A percentile compares a stretch with the other conserved stretches of the same genome.
Evolutionary conservation across 2,797 vertebrate genomes (phyloP).

Genomic region (Otus scops): DNA sequence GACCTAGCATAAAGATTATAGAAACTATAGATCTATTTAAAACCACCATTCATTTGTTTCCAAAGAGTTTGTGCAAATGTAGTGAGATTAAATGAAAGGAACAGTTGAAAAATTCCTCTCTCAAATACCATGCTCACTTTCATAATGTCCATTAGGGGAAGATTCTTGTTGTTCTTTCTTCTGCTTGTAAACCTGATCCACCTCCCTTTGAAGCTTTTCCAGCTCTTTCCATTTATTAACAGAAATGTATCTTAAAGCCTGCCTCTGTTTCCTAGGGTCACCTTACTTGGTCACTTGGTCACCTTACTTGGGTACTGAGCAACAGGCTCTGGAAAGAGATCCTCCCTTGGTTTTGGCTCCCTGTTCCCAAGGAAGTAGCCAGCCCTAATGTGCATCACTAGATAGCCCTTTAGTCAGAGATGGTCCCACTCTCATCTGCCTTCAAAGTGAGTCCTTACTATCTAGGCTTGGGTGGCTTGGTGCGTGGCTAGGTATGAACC

Average conservation of each 20-base stretch:
- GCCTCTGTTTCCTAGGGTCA: neutral
- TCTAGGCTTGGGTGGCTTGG: neutral
- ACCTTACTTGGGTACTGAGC: neutral
- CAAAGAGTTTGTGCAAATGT: neutral
- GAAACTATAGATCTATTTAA: neutral
- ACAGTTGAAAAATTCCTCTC: neutral
- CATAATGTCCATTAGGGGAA: neutral
- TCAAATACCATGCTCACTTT: neutral
- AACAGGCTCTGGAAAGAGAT: neutral
- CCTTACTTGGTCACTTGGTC: neutral
- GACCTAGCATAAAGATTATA: neutral
- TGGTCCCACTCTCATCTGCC: neutral
- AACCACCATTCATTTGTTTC: neutral
- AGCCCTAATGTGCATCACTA: neutral
- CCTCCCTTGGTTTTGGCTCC: neutral
- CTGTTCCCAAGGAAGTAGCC: fast-evolving
- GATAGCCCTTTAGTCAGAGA: neutral
- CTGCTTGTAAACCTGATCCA: neutral
- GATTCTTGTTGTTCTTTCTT: neutral
- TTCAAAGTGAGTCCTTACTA: neutral
- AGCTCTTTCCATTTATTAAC: neutral
- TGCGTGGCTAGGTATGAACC: fast-evolving
- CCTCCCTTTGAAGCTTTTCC: neutral
- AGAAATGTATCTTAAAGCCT: neutral
- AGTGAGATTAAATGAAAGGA: neutral